These are phyloP conservation scores for Brachionus sp. DNA, from an alignment of 1,140 invertebrate species.

Conservation along the genomic window DNA sequence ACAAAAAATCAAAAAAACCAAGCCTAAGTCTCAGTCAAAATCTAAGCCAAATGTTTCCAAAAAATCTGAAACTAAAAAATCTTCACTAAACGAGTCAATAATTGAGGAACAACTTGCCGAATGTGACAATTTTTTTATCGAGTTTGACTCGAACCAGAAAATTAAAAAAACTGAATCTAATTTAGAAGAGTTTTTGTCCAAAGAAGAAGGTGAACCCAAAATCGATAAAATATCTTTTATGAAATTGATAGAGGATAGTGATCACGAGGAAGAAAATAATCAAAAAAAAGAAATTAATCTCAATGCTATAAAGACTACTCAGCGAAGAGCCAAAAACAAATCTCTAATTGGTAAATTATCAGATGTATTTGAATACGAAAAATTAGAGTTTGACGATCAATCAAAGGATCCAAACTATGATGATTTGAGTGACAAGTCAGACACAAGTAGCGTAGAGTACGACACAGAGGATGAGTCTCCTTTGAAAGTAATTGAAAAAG, in stretches of 20 bases:
- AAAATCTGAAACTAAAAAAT: not conserved
- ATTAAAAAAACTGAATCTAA: not conserved
- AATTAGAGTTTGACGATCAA: conserved; percentile 11
- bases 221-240: conserved; percentile 9
- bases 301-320: not conserved
- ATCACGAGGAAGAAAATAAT: not conserved
- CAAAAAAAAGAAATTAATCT: not conserved
- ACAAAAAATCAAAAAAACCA: not conserved
- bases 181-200: not conserved
- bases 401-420: not conserved
- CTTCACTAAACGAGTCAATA: not conserved
- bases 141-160: not conserved
- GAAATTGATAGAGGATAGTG: conserved; percentile 28
- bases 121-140: not conserved
- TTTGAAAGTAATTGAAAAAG: not conserved
- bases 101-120: not conserved
- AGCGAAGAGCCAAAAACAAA: not conserved
- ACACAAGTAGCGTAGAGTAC: not conserved
- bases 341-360: not conserved
- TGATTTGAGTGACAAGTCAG: not conserved
- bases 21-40: not conserved
- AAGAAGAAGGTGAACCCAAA: not conserved
- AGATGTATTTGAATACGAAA: not conserved
- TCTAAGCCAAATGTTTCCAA: not conserved
- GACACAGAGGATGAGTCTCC: conserved; percentile 19